These are phyloP conservation scores for Nomada fucata DNA, from an alignment of 2,888 invertebrate species.

Conservation along the genomic window DNA sequence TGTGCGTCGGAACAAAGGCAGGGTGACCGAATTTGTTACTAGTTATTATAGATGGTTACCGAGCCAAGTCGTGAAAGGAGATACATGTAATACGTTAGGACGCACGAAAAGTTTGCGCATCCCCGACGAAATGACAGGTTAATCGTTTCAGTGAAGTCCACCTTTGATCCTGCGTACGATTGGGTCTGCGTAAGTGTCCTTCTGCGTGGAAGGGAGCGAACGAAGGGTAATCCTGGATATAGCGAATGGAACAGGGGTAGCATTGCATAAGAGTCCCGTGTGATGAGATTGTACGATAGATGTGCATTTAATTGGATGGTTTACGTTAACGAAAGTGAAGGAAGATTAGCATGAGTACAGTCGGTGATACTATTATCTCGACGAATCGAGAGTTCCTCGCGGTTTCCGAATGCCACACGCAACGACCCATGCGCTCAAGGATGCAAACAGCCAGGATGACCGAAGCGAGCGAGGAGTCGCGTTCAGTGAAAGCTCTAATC, in stretches of 20 bases:
- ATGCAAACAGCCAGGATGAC: slow-evolving; percentile 54
- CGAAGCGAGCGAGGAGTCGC: slow-evolving; percentile 51
- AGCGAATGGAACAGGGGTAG: not conserved
- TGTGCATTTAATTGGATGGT: slow-evolving; percentile 1
- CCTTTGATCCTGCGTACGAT: slow-evolving; percentile 22
- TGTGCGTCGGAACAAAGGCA: not conserved
- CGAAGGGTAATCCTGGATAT: slow-evolving; percentile 19
- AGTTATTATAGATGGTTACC: not conserved
- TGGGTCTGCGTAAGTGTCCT: slow-evolving; percentile 38
- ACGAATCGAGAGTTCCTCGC: slow-evolving; percentile 19
- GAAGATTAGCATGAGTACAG: slow-evolving; percentile 40
- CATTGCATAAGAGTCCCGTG: slow-evolving; percentile 25
- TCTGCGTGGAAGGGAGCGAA: slow-evolving; percentile 17
- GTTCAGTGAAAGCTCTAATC: slow-evolving; percentile 64
- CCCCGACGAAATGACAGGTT: slow-evolving; percentile 6
- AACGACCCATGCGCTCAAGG: slow-evolving; percentile 43
- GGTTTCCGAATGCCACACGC: slow-evolving; percentile 19
- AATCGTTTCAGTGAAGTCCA: slow-evolving; percentile 9
- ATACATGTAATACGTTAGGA: not conserved
- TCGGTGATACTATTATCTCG: slow-evolving; percentile 8
- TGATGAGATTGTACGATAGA: slow-evolving; percentile 1
- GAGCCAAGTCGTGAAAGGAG: not conserved
- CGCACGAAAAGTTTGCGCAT: not conserved
- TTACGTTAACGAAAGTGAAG: not conserved
- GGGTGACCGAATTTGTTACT: slow-evolving; percentile 1